Conservation (phyloP, 2,113 vertebrate species). For the Notothenia rossii region DNA sequence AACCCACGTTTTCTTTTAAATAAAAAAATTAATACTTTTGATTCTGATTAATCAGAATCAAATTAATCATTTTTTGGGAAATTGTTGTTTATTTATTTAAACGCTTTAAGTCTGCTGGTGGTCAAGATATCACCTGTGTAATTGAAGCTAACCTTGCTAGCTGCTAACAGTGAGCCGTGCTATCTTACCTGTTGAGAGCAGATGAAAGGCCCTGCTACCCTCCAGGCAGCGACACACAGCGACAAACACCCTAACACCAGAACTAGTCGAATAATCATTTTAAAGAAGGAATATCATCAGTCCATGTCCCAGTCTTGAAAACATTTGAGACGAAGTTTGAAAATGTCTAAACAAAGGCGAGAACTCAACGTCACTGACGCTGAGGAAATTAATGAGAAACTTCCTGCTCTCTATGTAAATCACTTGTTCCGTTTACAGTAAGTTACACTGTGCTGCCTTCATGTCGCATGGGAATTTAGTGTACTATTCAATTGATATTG, state of each 20-base stretch:
- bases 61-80: too few species aligned
- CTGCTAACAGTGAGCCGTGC: not conserved
- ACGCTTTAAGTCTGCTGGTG: too few species aligned
- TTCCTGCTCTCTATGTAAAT: slow-evolving; percentile 42
- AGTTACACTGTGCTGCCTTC: slow-evolving; percentile 28
- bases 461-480: not conserved
- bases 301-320: not conserved
- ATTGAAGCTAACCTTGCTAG: not conserved
- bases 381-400: slow-evolving; percentile 12
- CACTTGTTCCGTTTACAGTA: slow-evolving; percentile 20
- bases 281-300: not conserved
- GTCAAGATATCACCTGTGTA: too few species aligned
- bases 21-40: too few species aligned
- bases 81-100: too few species aligned
- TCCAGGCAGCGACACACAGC: slow-evolving; percentile 1
- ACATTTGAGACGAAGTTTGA: not conserved
- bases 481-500: accelerated
- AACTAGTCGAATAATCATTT: slow-evolving; percentile 4
- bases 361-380: not conserved
- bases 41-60: too few species aligned
- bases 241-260: not conserved
- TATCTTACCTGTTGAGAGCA: slow-evolving; percentile 55
- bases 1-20: too few species aligned
- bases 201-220: not conserved
- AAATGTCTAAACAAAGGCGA: not conserved